Evolutionary conservation across 2,113 vertebrate genomes (phyloP).

Genomic region (Bufo gargarizans): DNA sequence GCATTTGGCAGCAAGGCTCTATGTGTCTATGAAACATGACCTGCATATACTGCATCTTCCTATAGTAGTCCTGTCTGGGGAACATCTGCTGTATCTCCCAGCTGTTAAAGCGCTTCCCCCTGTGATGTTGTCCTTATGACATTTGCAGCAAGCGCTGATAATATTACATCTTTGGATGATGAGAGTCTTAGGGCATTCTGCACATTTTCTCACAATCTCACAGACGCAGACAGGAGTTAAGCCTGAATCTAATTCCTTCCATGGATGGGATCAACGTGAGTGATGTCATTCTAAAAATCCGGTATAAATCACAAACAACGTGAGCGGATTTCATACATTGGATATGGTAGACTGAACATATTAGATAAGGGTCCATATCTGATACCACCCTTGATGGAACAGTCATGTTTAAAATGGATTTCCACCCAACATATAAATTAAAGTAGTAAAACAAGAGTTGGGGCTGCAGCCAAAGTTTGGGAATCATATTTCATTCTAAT

Average conservation of each 20-base stretch:
- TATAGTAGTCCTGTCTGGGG: constrained; percentile 69
- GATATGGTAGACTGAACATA: constrained; percentile 3
- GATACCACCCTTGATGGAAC: neutral
- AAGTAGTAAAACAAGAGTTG: neutral
- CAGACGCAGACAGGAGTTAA: constrained; percentile 12
- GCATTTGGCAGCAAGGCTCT: constrained; percentile 66
- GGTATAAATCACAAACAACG: constrained; percentile 5
- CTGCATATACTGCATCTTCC: constrained; percentile 64
- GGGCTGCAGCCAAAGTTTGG: neutral
- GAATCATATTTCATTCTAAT: neutral
- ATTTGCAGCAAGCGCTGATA: constrained; percentile 61
- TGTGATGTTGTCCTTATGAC: constrained; percentile 63
- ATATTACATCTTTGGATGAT: constrained; percentile 62
- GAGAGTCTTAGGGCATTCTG: constrained; percentile 61
- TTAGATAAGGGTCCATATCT: neutral
- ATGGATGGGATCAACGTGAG: constrained; percentile 56
- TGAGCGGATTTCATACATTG: constrained; percentile 1
- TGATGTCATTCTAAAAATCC: constrained; percentile 57
- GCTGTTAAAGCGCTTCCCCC: constrained; percentile 68
- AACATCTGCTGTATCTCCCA: constrained; percentile 71
- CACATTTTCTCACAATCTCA: constrained; percentile 62
- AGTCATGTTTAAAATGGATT: neutral
- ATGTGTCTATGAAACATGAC: constrained; percentile 68
- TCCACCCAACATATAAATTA: neutral
- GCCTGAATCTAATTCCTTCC: constrained; percentile 37